phyloP scores from a whole-genome alignment of 2,797 vertebrate genomes.

The Hydrophis major region DNA sequence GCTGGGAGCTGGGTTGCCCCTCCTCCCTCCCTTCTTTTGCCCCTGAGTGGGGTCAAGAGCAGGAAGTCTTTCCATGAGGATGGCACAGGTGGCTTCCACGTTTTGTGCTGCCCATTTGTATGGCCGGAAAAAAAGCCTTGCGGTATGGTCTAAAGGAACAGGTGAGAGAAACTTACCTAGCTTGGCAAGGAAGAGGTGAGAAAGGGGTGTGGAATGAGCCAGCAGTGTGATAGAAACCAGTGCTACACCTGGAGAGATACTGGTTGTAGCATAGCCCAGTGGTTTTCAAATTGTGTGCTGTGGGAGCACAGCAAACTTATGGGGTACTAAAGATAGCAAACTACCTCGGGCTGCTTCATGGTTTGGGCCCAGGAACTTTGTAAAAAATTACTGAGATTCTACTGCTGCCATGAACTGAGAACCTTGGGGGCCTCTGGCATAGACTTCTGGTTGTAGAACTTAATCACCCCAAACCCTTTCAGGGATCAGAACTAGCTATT shows the following conservation, averaged over 20 bases:
- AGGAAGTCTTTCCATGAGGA: background rate
- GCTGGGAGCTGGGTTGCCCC: background rate
- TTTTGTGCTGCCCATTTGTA: background rate
- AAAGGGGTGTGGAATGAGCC: background rate
- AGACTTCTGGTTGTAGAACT: background rate
- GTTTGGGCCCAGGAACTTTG: background rate
- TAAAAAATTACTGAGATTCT: background rate
- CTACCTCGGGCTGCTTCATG: too few species aligned
- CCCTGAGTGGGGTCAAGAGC: background rate
- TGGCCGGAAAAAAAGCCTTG: background rate
- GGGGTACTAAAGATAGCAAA: background rate
- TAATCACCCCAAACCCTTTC: background rate
- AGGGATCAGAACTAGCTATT: background rate
- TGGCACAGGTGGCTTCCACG: background rate
- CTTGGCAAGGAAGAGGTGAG: background rate
- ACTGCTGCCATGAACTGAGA: background rate
- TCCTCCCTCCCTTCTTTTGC: background rate
- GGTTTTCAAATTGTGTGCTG: background rate
- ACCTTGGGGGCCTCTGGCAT: background rate
- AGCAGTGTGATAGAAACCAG: background rate
- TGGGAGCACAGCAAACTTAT: background rate
- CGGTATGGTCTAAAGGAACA: background rate
- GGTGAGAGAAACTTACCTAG: background rate
- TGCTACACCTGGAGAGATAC: background rate
- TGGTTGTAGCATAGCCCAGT: background rate